Percentiles rank a stretch among this genome's conserved stretches.
Conservation (phyloP, 2,113 vertebrate species). For the Clupea harengus region DNA sequence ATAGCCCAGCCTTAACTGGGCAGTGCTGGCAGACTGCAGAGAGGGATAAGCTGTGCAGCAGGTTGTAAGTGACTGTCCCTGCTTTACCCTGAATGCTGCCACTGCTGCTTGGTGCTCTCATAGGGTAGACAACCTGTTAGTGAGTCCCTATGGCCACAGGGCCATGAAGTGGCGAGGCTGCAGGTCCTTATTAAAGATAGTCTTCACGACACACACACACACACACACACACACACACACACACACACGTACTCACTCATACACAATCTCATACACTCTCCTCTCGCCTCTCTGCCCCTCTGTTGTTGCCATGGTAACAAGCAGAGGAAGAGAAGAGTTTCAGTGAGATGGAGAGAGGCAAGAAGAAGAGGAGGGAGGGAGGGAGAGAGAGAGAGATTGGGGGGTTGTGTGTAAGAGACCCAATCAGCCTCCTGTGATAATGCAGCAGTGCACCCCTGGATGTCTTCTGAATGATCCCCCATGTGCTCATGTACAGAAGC, state of each 20-base stretch:
- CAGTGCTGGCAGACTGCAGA: background rate
- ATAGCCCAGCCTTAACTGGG: background rate
- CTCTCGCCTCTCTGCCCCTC: conserved; percentile 59
- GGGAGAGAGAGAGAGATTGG: conserved; percentile 8
- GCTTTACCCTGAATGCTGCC: background rate
- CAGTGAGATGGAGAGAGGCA: conserved; percentile 46
- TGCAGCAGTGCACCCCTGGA: background rate
- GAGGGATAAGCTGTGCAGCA: background rate
- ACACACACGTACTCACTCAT: background rate
- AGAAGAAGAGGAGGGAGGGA: conserved; percentile 35
- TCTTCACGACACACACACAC: conserved; percentile 29
- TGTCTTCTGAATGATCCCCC: background rate
- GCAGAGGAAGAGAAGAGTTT: conserved; percentile 58
- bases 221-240: background rate
- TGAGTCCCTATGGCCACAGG: background rate
- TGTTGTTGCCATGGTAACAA: conserved; percentile 75
- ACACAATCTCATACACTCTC: conserved; percentile 45
- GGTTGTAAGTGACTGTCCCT: conserved; percentile 2
- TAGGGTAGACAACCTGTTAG: background rate
- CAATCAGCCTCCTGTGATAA: background rate
- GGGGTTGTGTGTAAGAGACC: conserved; percentile 15
- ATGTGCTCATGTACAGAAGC: too few relatives aligned
- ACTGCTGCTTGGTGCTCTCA: background rate
- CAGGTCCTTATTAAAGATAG: conserved; percentile 16
- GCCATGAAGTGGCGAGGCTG: background rate